phyloP scores from a whole-genome alignment of 2,113 vertebrate genomes.

The Perca fluviatilis region DNA sequence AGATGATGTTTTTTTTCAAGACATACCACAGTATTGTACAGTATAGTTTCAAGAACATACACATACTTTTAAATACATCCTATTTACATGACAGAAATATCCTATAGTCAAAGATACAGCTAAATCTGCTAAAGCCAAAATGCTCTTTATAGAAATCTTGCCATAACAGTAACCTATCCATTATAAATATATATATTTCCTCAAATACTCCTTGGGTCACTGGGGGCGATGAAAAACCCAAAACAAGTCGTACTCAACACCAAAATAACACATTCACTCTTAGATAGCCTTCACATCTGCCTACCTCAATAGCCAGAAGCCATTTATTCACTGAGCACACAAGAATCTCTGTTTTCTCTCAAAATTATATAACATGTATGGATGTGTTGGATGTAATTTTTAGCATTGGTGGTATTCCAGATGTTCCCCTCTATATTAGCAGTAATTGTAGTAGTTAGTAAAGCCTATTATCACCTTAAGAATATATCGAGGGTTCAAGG shows the following conservation, averaged over 20 bases:
- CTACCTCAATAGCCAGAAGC: no score
- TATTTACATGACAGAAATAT: neutral
- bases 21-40: neutral
- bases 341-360: neutral
- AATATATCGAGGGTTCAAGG: no score
- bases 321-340: no score
- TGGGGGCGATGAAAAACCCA: no score
- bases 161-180: neutral
- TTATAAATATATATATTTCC: neutral
- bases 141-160: no score
- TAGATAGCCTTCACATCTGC: no score
- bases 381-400: neutral
- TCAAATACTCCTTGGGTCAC: neutral
- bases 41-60: neutral
- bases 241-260: no score
- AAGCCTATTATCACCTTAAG: no score
- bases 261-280: no score
- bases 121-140: neutral
- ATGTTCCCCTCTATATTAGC: neutral
- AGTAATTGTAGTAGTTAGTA: no score
- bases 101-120: neutral
- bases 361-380: neutral
- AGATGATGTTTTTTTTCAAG: neutral
- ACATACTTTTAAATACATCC: neutral
- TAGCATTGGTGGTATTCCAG: neutral